A percentile compares a stretch with the other conserved stretches of the same genome.
Evolutionary conservation across 2,797 vertebrate genomes (phyloP).

Genomic region (Chloroceryle inda): DNA sequence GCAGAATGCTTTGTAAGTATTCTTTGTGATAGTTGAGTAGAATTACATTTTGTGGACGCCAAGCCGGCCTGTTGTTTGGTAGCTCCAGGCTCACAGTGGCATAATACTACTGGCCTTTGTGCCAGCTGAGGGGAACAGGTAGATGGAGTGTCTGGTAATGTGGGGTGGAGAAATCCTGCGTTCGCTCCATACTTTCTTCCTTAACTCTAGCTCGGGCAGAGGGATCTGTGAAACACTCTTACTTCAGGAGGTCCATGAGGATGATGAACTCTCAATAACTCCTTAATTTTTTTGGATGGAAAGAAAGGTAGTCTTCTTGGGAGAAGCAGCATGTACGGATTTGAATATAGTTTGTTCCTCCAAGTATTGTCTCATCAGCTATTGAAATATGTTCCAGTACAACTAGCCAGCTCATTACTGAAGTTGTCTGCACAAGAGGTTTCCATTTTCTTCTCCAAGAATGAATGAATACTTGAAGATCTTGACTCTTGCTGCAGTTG

Average conservation of each 20-base stretch:
- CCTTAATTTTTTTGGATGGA: not conserved
- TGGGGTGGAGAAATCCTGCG: not conserved
- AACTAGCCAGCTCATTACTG: not conserved
- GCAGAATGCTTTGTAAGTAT: conserved; percentile 97
- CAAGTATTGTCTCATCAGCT: not conserved
- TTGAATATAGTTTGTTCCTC: not conserved
- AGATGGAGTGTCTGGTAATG: not conserved
- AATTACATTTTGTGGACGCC: accelerated
- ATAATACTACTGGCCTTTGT: not conserved
- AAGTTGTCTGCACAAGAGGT: not conserved
- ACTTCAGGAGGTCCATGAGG: not conserved
- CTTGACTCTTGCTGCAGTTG: not conserved
- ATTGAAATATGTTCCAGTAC: not conserved
- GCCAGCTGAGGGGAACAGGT: not conserved
- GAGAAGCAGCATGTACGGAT: not conserved
- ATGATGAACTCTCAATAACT: not conserved
- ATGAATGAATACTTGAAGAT: not conserved
- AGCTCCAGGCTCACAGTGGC: not conserved
- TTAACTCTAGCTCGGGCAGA: not conserved
- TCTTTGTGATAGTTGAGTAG: not conserved
- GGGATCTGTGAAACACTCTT: not conserved
- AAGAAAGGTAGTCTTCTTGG: not conserved
- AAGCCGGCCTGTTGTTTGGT: not conserved
- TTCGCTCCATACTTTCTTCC: not conserved
- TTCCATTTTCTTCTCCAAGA: not conserved